Evolutionary conservation across 2,113 vertebrate species (phyloP).

Genomic region (Myocastor coypus): DNA sequence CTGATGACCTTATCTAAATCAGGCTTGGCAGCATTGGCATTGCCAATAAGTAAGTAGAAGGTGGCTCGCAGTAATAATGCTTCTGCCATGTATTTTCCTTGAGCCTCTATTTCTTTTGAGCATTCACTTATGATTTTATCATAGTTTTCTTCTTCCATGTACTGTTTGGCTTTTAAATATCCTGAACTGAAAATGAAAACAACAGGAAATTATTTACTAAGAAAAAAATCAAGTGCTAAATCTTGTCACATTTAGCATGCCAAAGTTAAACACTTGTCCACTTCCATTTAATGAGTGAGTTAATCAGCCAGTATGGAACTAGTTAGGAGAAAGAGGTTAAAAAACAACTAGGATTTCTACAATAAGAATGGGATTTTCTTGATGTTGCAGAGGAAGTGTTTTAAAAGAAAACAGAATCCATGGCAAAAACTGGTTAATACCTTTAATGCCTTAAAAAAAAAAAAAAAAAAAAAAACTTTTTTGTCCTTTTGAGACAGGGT

Average conservation of each 20-base stretch:
- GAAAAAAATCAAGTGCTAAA: conserved; percentile 40
- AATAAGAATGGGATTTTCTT: not conserved
- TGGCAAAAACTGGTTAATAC: not conserved
- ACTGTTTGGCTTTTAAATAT: conserved; percentile 98
- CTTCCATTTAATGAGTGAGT: not conserved
- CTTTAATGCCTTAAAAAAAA: not conserved
- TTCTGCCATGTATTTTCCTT: conserved; percentile 95
- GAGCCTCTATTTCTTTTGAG: conserved; percentile 97
- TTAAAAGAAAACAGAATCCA: conserved; percentile 13
- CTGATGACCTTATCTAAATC: conserved; percentile 97
- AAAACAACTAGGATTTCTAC: conserved; percentile 19
- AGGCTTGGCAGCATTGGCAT: conserved; percentile 95
- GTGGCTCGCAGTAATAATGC: conserved; percentile 97
- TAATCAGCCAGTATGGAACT: not conserved
- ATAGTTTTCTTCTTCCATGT: conserved; percentile 99
- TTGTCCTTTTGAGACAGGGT: too few species aligned
- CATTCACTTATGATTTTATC: conserved; percentile 99
- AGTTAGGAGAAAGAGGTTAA: not conserved
- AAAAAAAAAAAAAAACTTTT: too few species aligned
- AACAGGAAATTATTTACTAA: conserved; percentile 55
- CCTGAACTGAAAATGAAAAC: conserved; percentile 90
- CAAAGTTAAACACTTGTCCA: not conserved
- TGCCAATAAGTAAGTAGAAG: conserved; percentile 98
- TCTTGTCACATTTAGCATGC: not conserved
- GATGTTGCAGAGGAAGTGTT: not conserved